Conservation (phyloP, 2,797 vertebrate genomes). For the Tokudaia tokunoshimensis region DNA sequence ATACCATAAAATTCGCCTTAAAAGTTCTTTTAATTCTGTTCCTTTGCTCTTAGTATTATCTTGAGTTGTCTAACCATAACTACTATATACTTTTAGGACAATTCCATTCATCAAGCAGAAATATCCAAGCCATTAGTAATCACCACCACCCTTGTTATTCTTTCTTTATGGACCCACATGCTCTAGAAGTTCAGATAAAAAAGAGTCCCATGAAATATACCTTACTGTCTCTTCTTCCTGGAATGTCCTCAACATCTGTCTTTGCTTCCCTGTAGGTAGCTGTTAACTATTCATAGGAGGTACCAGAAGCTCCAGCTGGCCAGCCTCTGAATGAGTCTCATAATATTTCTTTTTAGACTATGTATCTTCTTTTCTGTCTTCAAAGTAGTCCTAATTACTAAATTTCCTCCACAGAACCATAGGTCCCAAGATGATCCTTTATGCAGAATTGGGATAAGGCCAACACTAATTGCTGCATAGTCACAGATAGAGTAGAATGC, state of each 20-base stretch:
- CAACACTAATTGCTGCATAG: slow-evolving; percentile 23
- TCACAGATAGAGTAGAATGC: background rate
- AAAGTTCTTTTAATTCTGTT: background rate
- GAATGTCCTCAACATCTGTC: background rate
- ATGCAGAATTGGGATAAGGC: background rate
- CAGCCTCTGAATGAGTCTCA: background rate
- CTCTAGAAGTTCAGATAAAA: background rate
- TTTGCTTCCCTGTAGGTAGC: background rate
- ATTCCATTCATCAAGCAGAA: background rate
- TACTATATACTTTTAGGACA: background rate
- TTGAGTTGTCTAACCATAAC: background rate
- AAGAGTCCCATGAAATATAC: background rate
- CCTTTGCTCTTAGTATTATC: background rate
- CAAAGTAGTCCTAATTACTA: slow-evolving; percentile 3
- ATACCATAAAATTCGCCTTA: background rate
- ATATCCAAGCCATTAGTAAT: background rate
- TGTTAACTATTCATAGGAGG: background rate
- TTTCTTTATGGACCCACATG: background rate
- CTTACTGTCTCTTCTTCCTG: background rate
- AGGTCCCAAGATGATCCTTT: slow-evolving; percentile 37
- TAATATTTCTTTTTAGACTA: background rate
- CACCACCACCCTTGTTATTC: background rate
- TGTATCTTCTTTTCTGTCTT: background rate
- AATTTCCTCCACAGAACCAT: slow-evolving; percentile 20
- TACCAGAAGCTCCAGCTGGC: background rate